A percentile compares a stretch with the other conserved stretches of the same genome.
Evolutionary conservation across 2,797 vertebrate species (phyloP).

Genomic region (Acipenser ruthenus): DNA sequence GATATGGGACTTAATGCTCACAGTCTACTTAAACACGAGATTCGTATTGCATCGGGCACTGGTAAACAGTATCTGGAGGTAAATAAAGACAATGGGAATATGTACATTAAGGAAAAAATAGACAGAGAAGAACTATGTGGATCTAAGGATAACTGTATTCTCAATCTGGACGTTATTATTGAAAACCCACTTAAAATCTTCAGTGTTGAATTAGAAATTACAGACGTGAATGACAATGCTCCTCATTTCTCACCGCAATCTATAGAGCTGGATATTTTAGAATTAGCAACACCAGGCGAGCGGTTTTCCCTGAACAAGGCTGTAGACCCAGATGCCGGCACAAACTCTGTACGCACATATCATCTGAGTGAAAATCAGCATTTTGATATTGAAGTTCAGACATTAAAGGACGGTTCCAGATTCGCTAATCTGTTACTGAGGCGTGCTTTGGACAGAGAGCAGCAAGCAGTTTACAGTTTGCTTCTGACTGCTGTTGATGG

Average conservation of each 20-base stretch:
- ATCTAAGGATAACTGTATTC: slow-evolving; percentile 52
- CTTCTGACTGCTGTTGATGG: slow-evolving; percentile 76
- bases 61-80: slow-evolving; percentile 62
- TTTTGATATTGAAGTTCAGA: slow-evolving; percentile 78
- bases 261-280: slow-evolving; percentile 73
- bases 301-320: slow-evolving; percentile 80
- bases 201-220: slow-evolving; percentile 77
- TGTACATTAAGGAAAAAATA: slow-evolving; percentile 58
- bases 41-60: slow-evolving; percentile 61
- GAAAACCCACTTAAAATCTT: slow-evolving; percentile 70
- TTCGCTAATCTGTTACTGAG: slow-evolving; percentile 78
- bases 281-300: slow-evolving; percentile 69
- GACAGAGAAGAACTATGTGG: slow-evolving; percentile 75
- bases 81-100: slow-evolving; percentile 60
- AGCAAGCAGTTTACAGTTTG: slow-evolving; percentile 56
- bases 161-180: slow-evolving; percentile 77
- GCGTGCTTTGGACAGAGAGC: slow-evolving; percentile 69
- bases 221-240: slow-evolving; percentile 83
- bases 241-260: slow-evolving; percentile 70
- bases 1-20: slow-evolving; percentile 56
- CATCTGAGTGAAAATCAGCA: slow-evolving; percentile 67
- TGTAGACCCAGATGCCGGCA: slow-evolving; percentile 75
- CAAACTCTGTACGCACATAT: slow-evolving; percentile 76
- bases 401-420: slow-evolving; percentile 72
- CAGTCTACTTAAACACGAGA: slow-evolving; percentile 47